Percentiles rank a stretch among this genome's conserved stretches.
phyloP scores from a whole-genome alignment of 2,888 invertebrate genomes.

The Hydropsyche betteni region DNA sequence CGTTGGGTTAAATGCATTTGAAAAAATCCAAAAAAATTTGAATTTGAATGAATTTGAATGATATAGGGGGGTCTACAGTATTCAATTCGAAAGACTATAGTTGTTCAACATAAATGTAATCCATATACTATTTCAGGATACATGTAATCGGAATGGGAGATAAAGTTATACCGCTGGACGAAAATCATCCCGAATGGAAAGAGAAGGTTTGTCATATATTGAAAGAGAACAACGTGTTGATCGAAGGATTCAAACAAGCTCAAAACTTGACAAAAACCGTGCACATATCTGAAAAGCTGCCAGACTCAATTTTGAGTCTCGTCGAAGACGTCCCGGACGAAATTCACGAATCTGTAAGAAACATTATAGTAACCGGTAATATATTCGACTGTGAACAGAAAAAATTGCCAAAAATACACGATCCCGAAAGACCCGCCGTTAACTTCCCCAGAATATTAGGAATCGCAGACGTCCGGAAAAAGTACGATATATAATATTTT shows the following conservation, averaged over 20 bases:
- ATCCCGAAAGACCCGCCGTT: conserved; percentile 75
- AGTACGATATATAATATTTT: conserved; percentile 62
- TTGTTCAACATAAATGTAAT: too few species aligned
- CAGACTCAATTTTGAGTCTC: conserved; percentile 67
- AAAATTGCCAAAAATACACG: conserved; percentile 77
- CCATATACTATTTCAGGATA: conserved; percentile 55
- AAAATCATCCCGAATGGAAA: conserved; percentile 74
- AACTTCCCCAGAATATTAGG: conserved; percentile 79
- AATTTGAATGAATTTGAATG: too few species aligned
- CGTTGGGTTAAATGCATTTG: too few species aligned
- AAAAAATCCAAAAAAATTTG: too few species aligned
- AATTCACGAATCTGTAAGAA: conserved; percentile 70
- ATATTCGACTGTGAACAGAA: conserved; percentile 82
- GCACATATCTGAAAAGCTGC: conserved; percentile 69
- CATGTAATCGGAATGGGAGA: conserved; percentile 63
- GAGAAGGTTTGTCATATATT: conserved; percentile 68
- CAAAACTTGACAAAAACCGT: conserved; percentile 83
- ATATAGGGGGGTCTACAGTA: too few species aligned
- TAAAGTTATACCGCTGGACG: conserved; percentile 60
- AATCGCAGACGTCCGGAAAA: conserved; percentile 74
- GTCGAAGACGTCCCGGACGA: conserved; percentile 62
- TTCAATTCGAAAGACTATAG: too few species aligned
- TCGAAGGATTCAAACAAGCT: conserved; percentile 81
- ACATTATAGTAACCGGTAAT: conserved; percentile 71
- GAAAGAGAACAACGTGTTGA: conserved; percentile 70